Percentiles rank a stretch among this genome's conserved stretches.
phyloP scores from a whole-genome alignment of 92 coral and sea anemone genomes.

The Siderastrea siderea region DNA sequence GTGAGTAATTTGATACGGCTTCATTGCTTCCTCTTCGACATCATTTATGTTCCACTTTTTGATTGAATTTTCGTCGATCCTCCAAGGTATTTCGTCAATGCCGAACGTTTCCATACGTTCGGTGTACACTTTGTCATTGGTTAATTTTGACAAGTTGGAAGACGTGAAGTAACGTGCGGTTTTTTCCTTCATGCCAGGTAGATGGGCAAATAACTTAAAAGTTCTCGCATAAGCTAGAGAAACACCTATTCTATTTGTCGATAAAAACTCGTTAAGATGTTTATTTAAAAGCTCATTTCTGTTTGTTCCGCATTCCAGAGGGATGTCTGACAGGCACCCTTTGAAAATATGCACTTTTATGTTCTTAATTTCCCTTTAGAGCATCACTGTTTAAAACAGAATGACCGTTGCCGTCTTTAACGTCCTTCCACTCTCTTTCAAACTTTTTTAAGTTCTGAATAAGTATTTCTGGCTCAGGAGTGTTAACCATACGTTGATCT shows the following conservation, averaged over 20 bases:
- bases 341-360: constrained; percentile 44
- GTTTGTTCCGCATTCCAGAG: constrained; percentile 37
- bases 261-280: constrained; percentile 42
- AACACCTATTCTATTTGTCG: constrained; percentile 43
- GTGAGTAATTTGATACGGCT: no score
- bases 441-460: constrained; percentile 35
- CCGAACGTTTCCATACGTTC: no score
- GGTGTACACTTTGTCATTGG: no score
- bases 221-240: constrained; percentile 32
- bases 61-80: no score
- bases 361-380: constrained; percentile 11
- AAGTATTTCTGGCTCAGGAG: constrained; percentile 30
- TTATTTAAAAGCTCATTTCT: constrained; percentile 38
- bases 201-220: no score
- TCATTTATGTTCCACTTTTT: no score
- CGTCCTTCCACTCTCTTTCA: constrained; percentile 14
- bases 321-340: constrained; percentile 47
- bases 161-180: no score
- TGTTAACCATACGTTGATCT: constrained; percentile 16
- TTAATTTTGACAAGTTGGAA: no score
- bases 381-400: background rate
- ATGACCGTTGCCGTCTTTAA: background rate
- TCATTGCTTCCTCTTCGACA: no score
- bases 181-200: no score
- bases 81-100: no score